A percentile compares a stretch with the other conserved stretches of the same genome.
Conservation (phyloP, 2,888 invertebrate species). For the Cataglyphis altisquamis region DNA sequence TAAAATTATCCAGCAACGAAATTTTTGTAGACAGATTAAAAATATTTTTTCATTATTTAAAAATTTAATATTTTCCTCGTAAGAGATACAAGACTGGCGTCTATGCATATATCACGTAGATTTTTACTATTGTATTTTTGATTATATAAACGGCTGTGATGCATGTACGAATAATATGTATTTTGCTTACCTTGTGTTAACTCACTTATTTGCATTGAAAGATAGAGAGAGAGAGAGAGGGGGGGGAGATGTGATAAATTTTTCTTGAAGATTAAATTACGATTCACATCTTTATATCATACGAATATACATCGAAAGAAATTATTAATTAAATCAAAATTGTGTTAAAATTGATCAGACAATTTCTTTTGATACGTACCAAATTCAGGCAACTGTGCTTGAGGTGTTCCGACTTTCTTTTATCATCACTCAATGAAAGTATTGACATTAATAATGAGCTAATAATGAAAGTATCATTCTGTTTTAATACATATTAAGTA, state of each 20-base stretch:
- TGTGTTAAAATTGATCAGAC: neutral
- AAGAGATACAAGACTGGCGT: neutral
- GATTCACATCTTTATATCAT: neutral
- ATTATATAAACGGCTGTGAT: neutral
- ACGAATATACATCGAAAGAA: neutral
- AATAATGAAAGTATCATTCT: neutral
- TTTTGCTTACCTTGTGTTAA: neutral
- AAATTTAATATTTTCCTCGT: neutral
- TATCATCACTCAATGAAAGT: neutral
- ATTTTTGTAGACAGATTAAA: neutral
- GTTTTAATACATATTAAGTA: neutral
- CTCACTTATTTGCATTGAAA: neutral
- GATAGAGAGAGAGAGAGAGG: neutral
- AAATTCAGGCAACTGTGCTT: neutral
- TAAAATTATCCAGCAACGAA: neutral
- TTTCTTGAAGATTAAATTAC: neutral
- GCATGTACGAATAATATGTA: neutral
- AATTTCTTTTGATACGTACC: neutral
- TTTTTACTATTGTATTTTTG: neutral
- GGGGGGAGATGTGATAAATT: neutral
- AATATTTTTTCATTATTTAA: neutral
- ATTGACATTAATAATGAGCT: conserved; percentile 2
- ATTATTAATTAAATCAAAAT: neutral
- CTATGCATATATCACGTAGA: neutral
- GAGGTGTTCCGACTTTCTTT: neutral